Evolutionary conservation across 2,113 vertebrate genomes (phyloP), one percentile per base, ranked within the genome.

Genomic region (Sceloporus tristichus): DNA sequence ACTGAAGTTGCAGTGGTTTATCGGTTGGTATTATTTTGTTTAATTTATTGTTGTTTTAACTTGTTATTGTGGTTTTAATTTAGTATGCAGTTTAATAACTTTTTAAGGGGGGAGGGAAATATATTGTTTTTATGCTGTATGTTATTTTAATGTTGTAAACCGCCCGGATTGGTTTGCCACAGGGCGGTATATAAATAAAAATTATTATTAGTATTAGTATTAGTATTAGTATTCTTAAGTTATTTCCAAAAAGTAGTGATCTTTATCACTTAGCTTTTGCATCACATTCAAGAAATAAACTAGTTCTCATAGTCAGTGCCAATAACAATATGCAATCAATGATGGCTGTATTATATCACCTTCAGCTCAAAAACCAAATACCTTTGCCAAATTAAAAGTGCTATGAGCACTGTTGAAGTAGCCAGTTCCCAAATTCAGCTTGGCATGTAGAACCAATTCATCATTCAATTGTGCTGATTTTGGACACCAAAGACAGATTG

Each of bases 261-360:
- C 90, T 95, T 93, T 87, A 90, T 94, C 88, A 91, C 93, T 94
- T 83, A 91, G 70, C 85, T 89, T 78, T 73, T 92, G 81, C 92
- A 89, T 93, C 91, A 89, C 54, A 79, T 21, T 79, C 66, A 79
- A 79, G 53, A 92, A 95, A 94, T 87, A 54, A 93, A 92, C 78
- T 70, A 82, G 88, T 84, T 93, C 90, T 83, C 84, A 87, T 86
- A 91, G 91, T 87, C 84, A 82, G 86, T 85, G 89, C 90, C 90
- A 94, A 89, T 65, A 77, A 85, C 27, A 84, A 91, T 71, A 91
- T 82, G 65, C 59, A 85, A 91, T 73, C 79, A 85, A 83, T 7
- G 59, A 89, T 21, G 79, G 81, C 25, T 68, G 27, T 90, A 90
- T 34, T 74, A 66, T 68, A 27, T 0, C 85, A 34, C 40, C 93